phyloP scores from a whole-genome alignment of 2,888 invertebrate species.

The Brachynemurus nebulosus region DNA sequence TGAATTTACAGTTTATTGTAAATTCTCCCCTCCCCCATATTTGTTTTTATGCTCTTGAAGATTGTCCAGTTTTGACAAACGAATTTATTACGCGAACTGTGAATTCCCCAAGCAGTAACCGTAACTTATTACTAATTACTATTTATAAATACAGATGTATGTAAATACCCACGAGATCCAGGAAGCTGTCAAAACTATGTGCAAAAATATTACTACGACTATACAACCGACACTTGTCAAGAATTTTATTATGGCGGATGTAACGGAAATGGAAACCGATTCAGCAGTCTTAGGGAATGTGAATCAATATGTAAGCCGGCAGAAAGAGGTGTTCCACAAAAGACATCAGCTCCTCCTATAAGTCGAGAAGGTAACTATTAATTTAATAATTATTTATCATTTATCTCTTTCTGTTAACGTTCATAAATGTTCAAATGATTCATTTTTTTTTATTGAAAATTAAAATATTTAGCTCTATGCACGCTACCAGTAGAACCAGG shows the following conservation, averaged over 20 bases:
- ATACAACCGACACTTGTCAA: conserved; percentile 42
- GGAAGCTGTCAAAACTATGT: conserved; percentile 58
- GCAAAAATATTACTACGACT: conserved; percentile 58
- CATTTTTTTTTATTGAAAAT: no score
- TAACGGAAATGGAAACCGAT: conserved; percentile 71
- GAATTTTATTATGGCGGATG: conserved; percentile 72
- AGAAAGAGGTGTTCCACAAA: conserved; percentile 37
- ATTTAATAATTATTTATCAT: background rate
- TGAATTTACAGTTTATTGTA: background rate
- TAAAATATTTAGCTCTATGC: conserved; percentile 41
- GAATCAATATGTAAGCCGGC: conserved; percentile 51
- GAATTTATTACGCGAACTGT: no score
- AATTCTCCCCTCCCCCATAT: background rate
- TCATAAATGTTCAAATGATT: no score
- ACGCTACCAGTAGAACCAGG: conserved; percentile 47
- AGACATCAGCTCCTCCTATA: conserved; percentile 19
- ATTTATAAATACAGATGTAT: conserved; percentile 45
- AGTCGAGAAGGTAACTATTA: conserved; percentile 1
- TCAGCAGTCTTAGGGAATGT: conserved; percentile 60
- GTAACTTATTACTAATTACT: background rate
- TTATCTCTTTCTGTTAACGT: no score
- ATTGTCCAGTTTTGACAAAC: no score
- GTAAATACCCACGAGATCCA: conserved; percentile 46
- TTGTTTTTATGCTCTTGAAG: no score
- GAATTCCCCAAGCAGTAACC: no score